These are phyloP conservation scores for Syngnathus floridae DNA, from an alignment of 2,113 vertebrate species.

Conservation along the genomic window DNA sequence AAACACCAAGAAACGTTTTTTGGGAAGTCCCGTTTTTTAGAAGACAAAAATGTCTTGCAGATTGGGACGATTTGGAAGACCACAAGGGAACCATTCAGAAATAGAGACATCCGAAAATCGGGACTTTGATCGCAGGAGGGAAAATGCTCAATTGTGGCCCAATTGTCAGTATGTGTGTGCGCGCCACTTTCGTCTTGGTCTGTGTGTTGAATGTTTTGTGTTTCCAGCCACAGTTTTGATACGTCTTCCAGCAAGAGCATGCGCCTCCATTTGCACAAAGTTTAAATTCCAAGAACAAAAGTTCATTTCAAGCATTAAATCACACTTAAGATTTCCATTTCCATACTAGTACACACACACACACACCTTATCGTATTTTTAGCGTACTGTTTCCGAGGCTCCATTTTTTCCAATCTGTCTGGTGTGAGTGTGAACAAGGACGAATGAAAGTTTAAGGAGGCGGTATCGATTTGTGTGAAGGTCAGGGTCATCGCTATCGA, in stretches of 20 bases:
- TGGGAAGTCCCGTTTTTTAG: too few relatives aligned
- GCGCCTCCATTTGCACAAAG: background rate
- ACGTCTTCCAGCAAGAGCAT: background rate
- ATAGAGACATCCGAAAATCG: background rate
- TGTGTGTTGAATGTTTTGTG: background rate
- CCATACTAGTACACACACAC: background rate
- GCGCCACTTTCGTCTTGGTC: background rate
- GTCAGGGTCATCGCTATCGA: conserved; percentile 59
- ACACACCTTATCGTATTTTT: background rate
- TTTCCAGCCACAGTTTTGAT: background rate
- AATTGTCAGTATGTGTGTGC: background rate
- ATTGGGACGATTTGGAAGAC: too few relatives aligned
- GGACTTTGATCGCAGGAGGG: background rate
- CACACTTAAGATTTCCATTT: background rate
- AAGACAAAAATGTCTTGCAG: too few relatives aligned
- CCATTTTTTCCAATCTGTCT: conserved; percentile 47
- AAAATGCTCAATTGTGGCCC: background rate
- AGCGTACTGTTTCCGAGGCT: conserved; percentile 7
- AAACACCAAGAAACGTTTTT: conserved; percentile 17
- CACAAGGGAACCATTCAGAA: too few relatives aligned
- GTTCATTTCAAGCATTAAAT: background rate
- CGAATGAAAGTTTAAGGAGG: conserved; percentile 70
- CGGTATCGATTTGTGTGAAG: conserved; percentile 64
- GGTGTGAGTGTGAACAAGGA: conserved; percentile 55
- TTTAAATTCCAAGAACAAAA: background rate